A percentile compares a stretch with the other conserved stretches of the same genome.
Evolutionary conservation across 2,888 invertebrate genomes (phyloP).

Genomic region (Archips xylosteana): DNA sequence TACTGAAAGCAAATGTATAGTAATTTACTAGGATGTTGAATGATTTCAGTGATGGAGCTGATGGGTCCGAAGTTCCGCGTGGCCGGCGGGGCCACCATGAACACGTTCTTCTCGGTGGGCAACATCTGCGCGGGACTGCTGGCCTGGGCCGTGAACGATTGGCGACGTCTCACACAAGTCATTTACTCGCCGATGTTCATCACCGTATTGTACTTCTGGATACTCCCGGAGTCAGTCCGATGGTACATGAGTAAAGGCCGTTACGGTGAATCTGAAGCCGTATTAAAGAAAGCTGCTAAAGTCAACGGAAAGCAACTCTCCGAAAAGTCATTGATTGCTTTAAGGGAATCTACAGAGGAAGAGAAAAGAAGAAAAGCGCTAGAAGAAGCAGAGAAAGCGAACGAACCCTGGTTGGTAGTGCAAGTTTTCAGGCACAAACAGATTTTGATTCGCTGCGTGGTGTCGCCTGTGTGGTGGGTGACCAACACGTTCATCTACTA

Average conservation of each 20-base stretch:
- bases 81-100: slow-evolving; percentile 88
- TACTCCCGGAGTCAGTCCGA: slow-evolving; percentile 89
- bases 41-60: slow-evolving; percentile 88
- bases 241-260: slow-evolving; percentile 91
- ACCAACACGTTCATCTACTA: slow-evolving; percentile 88
- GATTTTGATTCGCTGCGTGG: slow-evolving; percentile 59
- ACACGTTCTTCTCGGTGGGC: slow-evolving; percentile 89
- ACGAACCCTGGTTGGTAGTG: slow-evolving; percentile 67
- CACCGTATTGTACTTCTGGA: slow-evolving; percentile 87
- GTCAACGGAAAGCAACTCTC: slow-evolving; percentile 80
- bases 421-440: slow-evolving; percentile 63
- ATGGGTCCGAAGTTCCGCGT: slow-evolving; percentile 90
- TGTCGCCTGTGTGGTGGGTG: slow-evolving; percentile 86
- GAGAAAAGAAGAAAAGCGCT: slow-evolving; percentile 53
- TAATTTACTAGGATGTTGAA: neutral
- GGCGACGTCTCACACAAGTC: slow-evolving; percentile 88
- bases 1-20: too few relatives aligned
- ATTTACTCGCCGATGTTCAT: slow-evolving; percentile 89
- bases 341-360: slow-evolving; percentile 57
- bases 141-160: slow-evolving; percentile 88
- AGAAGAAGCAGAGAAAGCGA: slow-evolving; percentile 48
- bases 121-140: slow-evolving; percentile 87
- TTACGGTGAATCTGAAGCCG: slow-evolving; percentile 86
- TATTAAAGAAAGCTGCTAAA: slow-evolving; percentile 86
- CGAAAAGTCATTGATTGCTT: slow-evolving; percentile 58